phyloP scores from a whole-genome alignment of 92 coral and sea anemone genomes.

The Palythoa grandis region DNA sequence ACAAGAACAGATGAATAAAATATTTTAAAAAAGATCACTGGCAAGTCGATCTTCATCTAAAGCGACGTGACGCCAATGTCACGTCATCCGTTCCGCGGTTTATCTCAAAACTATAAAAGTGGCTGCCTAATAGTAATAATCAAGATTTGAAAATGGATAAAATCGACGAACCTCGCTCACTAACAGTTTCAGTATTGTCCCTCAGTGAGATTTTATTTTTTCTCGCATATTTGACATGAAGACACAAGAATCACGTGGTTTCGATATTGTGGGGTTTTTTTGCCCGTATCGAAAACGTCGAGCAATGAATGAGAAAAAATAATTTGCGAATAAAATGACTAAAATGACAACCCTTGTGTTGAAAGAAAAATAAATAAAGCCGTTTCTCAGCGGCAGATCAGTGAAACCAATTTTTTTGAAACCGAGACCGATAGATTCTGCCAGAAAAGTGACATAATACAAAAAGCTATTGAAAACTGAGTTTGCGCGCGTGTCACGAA shows the following conservation, averaged over 20 bases:
- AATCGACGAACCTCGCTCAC: background rate
- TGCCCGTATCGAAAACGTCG: background rate
- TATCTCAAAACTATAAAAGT: background rate
- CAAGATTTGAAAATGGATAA: background rate
- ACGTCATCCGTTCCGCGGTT: background rate
- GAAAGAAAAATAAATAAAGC: constrained; percentile 48
- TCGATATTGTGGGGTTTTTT: background rate
- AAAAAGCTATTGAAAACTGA: background rate
- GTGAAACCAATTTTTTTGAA: background rate
- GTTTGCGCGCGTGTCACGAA: constrained; percentile 26
- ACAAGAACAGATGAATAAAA: too few species aligned
- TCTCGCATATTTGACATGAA: background rate
- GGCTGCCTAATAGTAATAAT: background rate
- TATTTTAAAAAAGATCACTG: background rate
- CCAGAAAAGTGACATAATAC: background rate
- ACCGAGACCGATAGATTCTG: constrained; percentile 5
- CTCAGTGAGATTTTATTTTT: background rate
- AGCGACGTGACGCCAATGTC: background rate
- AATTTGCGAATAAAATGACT: constrained; percentile 8
- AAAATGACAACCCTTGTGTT: constrained; percentile 31
- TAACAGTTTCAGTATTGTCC: background rate
- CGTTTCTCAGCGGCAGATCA: constrained; percentile 33
- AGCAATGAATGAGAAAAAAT: background rate
- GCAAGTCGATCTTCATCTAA: background rate
- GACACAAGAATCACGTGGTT: background rate